Evolutionary conservation across 2,888 invertebrate species (phyloP).

Genomic region (Nasonovia ribisnigri): DNA sequence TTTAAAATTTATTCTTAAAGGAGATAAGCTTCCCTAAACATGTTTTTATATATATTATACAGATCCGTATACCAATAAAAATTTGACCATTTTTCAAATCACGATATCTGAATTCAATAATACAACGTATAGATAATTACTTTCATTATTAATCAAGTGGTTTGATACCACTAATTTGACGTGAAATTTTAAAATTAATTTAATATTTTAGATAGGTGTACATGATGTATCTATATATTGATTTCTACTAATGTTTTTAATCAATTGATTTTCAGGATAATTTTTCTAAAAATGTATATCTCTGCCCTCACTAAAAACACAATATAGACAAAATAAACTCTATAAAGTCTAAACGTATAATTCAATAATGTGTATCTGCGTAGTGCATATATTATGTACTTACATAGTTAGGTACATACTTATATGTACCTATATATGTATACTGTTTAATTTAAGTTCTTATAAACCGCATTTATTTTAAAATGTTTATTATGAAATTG

Average conservation of each 20-base stretch:
- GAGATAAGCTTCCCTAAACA: too few relatives aligned
- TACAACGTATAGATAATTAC: not conserved
- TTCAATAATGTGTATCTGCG: not conserved
- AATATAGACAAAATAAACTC: not conserved
- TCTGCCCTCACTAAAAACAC: not conserved
- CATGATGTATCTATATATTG: not conserved
- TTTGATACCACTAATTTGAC: not conserved
- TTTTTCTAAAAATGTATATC: not conserved
- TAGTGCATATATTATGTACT: too few relatives aligned
- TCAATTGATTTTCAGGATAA: not conserved
- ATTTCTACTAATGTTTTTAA: not conserved
- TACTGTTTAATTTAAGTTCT: not conserved
- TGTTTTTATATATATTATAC: not conserved
- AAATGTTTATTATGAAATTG: not conserved
- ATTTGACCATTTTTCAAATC: not conserved
- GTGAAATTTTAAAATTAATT: not conserved
- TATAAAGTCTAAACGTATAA: not conserved
- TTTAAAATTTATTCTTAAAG: too few relatives aligned
- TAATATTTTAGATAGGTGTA: not conserved
- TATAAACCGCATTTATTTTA: not conserved
- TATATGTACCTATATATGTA: not conserved
- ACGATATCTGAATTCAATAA: not conserved
- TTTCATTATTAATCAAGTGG: not conserved
- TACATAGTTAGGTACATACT: too few relatives aligned
- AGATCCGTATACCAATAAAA: not conserved